Base-by-base conservation (phyloP, 1,140 invertebrate species). In the Steinernema khuongi region DNA sequence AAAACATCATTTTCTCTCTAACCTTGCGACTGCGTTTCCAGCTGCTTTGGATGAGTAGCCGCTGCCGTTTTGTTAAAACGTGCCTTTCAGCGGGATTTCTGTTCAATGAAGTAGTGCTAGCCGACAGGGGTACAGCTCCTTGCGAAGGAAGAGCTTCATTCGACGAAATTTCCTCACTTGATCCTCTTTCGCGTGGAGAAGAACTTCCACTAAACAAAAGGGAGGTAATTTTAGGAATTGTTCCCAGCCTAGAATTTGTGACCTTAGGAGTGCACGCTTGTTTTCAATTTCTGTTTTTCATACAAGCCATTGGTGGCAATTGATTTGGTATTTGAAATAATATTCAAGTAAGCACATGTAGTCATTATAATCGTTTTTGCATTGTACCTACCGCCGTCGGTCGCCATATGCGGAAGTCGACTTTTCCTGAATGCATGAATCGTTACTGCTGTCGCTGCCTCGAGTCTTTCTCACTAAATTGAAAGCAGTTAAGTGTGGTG, bases 161-260 rank as follows among this genome's bases (percentile, higher is more conserved):
- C 7, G 50, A 60, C 50, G 50, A 60, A 11, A 60, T 26, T 4
- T 60, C 50, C 4, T 60, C 50, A 60, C 22, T 60, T 7, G 50
- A 60, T 2, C 50, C 36, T 11, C 36, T 7, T 11, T 41, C 50
- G 14, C 50, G 14, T 14, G 50, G 7, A 14, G 22, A 17, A 26
- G 50, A 60, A 60, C 50, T 60, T 11, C 50, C 50, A 7, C 50
- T 60, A n/a, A n/a, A n/a, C n/a, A 22, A 60, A 60, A 60, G 36
- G n/a, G 36, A n/a, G n/a, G n/a, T n/a, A 41, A 41, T 41, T 41
- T 22, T 60, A 60, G n/a, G n/a, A n/a, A n/a, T n/a, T n/a, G n/a
- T n/a, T n/a, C n/a, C n/a, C n/a, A n/a, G n/a, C n/a, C n/a, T n/a
- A n/a, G n/a, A n/a, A n/a, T n/a, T n/a, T n/a, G n/a, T n/a, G n/a